phyloP scores from a whole-genome alignment of 1,140 invertebrate genomes.

The Heliconius nattereri region DNA sequence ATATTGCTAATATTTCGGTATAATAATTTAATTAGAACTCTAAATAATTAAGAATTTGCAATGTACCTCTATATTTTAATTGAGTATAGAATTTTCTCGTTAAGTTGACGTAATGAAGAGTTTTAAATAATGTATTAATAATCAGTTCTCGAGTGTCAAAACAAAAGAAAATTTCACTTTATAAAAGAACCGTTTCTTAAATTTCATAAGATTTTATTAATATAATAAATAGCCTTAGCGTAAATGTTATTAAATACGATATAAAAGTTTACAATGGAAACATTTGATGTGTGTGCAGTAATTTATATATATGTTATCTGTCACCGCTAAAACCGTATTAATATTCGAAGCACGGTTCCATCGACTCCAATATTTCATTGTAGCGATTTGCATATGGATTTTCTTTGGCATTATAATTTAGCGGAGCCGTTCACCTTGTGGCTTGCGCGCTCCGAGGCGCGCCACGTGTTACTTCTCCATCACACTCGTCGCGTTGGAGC shows the following conservation, averaged over 20 bases:
- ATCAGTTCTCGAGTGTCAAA: no score
- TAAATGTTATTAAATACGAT: not conserved
- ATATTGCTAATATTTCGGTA: not conserved
- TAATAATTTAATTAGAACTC: not conserved
- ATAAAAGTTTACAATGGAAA: no score
- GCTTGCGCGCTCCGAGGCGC: constrained; percentile 31
- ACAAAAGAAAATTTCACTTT: no score
- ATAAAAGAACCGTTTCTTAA: not conserved
- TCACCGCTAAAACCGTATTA: constrained; percentile 15
- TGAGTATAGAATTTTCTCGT: no score
- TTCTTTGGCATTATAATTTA: constrained; percentile 42
- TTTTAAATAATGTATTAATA: no score
- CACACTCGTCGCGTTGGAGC: not conserved
- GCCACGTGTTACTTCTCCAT: constrained; percentile 46
- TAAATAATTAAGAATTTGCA: not conserved
- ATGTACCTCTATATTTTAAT: no score
- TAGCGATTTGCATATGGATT: constrained; percentile 51
- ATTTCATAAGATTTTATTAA: not conserved
- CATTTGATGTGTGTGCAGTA: not conserved
- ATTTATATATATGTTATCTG: constrained; percentile 4
- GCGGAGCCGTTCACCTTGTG: constrained; percentile 59
- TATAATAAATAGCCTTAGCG: not conserved
- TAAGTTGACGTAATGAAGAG: no score
- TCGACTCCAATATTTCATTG: constrained; percentile 45
- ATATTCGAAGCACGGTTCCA: constrained; percentile 20